Conservation (phyloP, 2,113 vertebrate genomes). For the Raja brachyura region DNA sequence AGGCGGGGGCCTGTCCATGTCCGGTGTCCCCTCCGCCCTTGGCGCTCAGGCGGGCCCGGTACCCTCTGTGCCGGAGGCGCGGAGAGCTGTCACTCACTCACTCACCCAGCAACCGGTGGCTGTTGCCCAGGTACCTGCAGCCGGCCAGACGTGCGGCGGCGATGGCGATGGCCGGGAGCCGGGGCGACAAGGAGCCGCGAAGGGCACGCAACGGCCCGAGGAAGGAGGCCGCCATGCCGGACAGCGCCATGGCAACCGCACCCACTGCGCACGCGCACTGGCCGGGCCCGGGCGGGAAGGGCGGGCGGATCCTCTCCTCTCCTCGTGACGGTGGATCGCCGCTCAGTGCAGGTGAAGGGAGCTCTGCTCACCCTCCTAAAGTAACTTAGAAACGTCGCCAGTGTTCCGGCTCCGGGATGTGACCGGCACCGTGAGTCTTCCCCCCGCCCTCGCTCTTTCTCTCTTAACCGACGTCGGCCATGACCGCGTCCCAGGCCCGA, state of each 20-base stretch:
- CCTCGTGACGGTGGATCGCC: neutral
- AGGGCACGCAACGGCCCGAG: neutral
- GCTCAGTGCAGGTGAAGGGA: no score
- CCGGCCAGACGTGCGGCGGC: neutral
- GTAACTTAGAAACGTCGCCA: no score
- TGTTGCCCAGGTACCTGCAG: neutral
- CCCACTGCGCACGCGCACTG: neutral
- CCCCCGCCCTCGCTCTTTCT: no score
- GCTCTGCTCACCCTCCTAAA: no score
- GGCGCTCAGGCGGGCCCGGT: neutral
- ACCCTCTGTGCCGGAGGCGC: neutral
- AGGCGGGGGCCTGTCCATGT: neutral
- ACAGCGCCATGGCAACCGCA: neutral
- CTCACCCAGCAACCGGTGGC: constrained; percentile 8
- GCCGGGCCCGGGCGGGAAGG: no score
- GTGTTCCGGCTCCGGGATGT: neutral
- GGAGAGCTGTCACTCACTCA: neutral
- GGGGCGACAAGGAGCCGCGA: neutral
- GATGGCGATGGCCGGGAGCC: neutral
- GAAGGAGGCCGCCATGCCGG: neutral
- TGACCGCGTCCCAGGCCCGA: no score
- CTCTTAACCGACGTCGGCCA: no score
- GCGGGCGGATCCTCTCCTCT: no score
- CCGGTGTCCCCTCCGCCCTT: neutral
- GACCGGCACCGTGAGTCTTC: neutral